These are phyloP conservation scores for Mobula birostris DNA, from an alignment of 2,113 vertebrate genomes.

Conservation along the genomic window DNA sequence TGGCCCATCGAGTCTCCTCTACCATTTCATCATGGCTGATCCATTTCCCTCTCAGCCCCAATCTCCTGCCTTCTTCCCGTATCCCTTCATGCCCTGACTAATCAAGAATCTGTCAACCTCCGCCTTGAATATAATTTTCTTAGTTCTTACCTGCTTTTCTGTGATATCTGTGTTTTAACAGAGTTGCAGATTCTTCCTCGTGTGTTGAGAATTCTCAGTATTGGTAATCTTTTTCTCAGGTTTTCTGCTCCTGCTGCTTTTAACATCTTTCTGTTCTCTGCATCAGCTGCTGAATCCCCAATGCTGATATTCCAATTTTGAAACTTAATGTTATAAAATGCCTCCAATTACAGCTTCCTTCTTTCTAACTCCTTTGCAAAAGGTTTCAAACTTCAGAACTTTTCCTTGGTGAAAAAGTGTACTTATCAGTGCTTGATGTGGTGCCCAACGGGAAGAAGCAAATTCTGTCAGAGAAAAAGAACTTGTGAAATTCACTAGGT, in stretches of 20 bases:
- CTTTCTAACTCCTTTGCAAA: neutral
- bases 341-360: neutral
- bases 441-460: neutral
- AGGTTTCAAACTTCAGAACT: neutral
- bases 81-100: too few relatives aligned
- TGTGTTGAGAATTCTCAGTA: neutral
- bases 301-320: neutral
- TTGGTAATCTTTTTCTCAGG: neutral
- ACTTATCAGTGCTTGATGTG: neutral
- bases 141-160: too few relatives aligned
- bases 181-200: too few relatives aligned
- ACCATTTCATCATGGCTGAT: too few relatives aligned
- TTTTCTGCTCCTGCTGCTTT: too few relatives aligned
- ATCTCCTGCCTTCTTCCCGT: too few relatives aligned
- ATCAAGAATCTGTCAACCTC: too few relatives aligned
- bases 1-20: too few relatives aligned
- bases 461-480: neutral
- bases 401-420: neutral
- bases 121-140: too few relatives aligned
- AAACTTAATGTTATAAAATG: neutral
- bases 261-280: neutral
- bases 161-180: too few relatives aligned
- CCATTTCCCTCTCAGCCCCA: too few relatives aligned
- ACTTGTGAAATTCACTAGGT: neutral
- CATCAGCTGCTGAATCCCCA: too few relatives aligned